phyloP scores from a whole-genome alignment of 2,113 vertebrate species.

The Fregetta grallaria region DNA sequence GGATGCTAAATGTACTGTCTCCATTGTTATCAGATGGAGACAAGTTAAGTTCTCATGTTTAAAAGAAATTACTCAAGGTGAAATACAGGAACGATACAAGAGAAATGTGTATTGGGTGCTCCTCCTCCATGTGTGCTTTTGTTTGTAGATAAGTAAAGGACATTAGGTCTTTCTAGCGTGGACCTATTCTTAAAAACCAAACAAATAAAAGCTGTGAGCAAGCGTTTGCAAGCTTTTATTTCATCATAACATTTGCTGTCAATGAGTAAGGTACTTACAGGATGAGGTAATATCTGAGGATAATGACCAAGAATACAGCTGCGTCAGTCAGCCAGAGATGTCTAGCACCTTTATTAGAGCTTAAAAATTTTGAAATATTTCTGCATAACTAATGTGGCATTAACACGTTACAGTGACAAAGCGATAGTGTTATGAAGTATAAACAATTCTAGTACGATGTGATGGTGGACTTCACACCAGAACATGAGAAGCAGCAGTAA shows the following conservation, averaged over 20 bases:
- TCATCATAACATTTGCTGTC: neutral
- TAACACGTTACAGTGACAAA: slow-evolving; percentile 27
- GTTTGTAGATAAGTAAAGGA: neutral
- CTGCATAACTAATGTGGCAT: slow-evolving; percentile 4
- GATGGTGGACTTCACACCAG: slow-evolving; percentile 9
- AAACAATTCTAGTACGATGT: neutral
- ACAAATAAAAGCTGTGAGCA: neutral
- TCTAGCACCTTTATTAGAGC: neutral
- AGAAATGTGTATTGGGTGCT: neutral
- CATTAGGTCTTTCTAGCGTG: neutral
- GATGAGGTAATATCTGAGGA: slow-evolving; percentile 23
- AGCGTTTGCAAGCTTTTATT: neutral
- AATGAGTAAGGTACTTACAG: neutral
- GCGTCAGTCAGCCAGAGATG: neutral
- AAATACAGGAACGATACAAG: neutral
- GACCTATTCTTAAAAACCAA: neutral
- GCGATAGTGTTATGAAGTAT: slow-evolving; percentile 1
- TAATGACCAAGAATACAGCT: slow-evolving; percentile 23
- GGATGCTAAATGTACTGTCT: neutral
- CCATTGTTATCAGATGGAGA: neutral
- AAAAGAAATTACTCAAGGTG: neutral
- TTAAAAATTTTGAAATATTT: slow-evolving; percentile 23
- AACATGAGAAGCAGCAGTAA: slow-evolving; percentile 16
- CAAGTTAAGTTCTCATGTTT: neutral
- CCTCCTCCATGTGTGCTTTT: neutral